Conservation (phyloP, 2,888 invertebrate species). For the Epinotia nisella region DNA sequence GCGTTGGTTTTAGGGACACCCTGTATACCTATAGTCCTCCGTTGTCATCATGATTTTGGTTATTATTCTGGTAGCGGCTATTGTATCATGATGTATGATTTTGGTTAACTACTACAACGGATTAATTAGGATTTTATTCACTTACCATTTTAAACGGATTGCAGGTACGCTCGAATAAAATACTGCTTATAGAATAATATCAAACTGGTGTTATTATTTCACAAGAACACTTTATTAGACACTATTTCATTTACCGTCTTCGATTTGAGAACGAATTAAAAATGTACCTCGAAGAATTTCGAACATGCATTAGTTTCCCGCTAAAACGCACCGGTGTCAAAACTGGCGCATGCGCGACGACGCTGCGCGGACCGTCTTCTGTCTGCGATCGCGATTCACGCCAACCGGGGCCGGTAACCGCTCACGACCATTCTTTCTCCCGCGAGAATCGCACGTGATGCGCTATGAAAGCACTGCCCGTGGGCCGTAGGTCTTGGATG, state of each 20-base stretch:
- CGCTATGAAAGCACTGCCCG: conserved; percentile 70
- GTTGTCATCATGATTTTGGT: too few species aligned
- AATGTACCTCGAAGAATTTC: conserved; percentile 1
- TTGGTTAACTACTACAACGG: too few species aligned
- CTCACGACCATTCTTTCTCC: conserved; percentile 68
- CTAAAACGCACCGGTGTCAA: conserved; percentile 55
- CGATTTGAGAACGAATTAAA: not conserved
- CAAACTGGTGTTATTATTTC: not conserved
- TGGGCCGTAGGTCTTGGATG: conserved; percentile 61
- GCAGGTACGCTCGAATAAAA: not conserved
- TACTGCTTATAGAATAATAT: not conserved
- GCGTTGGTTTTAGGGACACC: too few species aligned
- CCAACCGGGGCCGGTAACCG: conserved; percentile 53
- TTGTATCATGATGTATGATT: too few species aligned
- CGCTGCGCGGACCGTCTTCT: conserved; percentile 70
- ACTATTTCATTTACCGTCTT: not conserved
- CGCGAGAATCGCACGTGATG: conserved; percentile 68
- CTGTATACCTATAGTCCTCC: too few species aligned
- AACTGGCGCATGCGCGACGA: conserved; percentile 68
- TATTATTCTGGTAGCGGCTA: too few species aligned
- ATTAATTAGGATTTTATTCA: not conserved
- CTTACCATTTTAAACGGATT: conserved; percentile 22
- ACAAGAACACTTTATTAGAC: conserved; percentile 13
- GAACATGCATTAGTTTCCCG: conserved; percentile 58
- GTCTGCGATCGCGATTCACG: conserved; percentile 55